Base-by-base conservation (phyloP, 2,888 invertebrate species). In the Cryptocephalus moraei region DNA sequence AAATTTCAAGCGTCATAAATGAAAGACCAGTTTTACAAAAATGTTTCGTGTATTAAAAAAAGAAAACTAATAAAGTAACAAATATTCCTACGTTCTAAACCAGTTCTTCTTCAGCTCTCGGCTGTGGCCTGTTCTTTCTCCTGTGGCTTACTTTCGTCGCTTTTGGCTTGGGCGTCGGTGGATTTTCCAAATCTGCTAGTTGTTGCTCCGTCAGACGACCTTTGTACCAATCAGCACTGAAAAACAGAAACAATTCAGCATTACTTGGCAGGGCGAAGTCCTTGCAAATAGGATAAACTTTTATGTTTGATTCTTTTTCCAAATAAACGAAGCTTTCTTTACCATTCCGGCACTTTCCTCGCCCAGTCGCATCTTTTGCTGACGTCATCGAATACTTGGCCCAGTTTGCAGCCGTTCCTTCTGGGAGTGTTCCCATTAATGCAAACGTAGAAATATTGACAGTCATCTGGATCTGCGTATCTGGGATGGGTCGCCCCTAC, bases 381-480 rank as follows among this genome's bases (percentile, higher is more conserved):
- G 9, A 77, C 78, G 46, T 91, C 90, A 62, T 92, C 90, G 70
- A 92, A 93, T 9, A 85, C 93, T 68, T 90, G 90, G 2, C 92
- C 92, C 31, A 87, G 76, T 68, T 85, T 88, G 73, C 92, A 93
- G 12, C 91, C 91, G 56, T 85, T 90, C 49, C 91, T 78, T 13
- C 92, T 76, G 0, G 92, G 91, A 0, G 82, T 80, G 56, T 86
- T 81, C 0, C 91, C 91, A 62, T 91, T 91, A 58, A 92, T 88
- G 69, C 92, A 92, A 9, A 92, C 91, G 69, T 89, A 92, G 76
- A 91, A 92, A 75, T 77, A 91, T 71, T 91, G 91, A 59, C 92
- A 92, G 67, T 92, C 91, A 12, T 87, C 86, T 10, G 86, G 84
- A 68, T 92, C 91, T 0, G 91, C 80, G 66, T 88, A 91, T 1